Conservation (phyloP, 2,888 invertebrate genomes). For the Alloplasta piceator region DNA sequence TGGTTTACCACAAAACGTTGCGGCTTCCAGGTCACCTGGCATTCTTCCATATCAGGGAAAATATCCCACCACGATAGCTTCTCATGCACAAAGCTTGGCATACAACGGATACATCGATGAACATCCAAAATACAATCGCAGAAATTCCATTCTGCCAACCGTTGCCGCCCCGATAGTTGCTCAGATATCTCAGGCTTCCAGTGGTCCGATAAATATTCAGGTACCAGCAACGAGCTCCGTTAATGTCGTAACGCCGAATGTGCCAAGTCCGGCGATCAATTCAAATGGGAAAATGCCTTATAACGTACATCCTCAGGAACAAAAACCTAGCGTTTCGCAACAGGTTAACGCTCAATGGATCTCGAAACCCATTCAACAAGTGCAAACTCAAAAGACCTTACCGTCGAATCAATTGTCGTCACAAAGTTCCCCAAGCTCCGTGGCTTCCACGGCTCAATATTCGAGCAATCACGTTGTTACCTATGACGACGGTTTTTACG, state of each 20-base stretch:
- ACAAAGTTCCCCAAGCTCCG: constrained; percentile 43
- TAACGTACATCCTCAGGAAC: constrained; percentile 58
- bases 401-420: constrained; percentile 48
- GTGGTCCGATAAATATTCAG: constrained; percentile 42
- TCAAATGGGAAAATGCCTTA: constrained; percentile 64
- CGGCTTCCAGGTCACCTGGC: constrained; percentile 68
- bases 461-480: constrained; percentile 46
- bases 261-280: constrained; percentile 55
- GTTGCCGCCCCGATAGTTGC: constrained; percentile 28
- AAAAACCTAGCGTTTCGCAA: constrained; percentile 32
- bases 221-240: constrained; percentile 48
- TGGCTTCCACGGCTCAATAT: constrained; percentile 23
- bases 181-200: constrained; percentile 55
- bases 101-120: constrained; percentile 78
- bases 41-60: constrained; percentile 70
- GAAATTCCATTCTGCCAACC: constrained; percentile 56
- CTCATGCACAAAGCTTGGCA: constrained; percentile 76
- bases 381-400: constrained; percentile 60
- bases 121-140: constrained; percentile 69
- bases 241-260: constrained; percentile 40
- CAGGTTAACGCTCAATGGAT: constrained; percentile 36
- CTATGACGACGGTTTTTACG: constrained; percentile 87
- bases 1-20: constrained; percentile 70
- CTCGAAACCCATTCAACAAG: constrained; percentile 48
- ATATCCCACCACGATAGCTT: constrained; percentile 49